phyloP scores from a whole-genome alignment of 2,888 invertebrate genomes.

The Disparrhopalites patrizii region DNA sequence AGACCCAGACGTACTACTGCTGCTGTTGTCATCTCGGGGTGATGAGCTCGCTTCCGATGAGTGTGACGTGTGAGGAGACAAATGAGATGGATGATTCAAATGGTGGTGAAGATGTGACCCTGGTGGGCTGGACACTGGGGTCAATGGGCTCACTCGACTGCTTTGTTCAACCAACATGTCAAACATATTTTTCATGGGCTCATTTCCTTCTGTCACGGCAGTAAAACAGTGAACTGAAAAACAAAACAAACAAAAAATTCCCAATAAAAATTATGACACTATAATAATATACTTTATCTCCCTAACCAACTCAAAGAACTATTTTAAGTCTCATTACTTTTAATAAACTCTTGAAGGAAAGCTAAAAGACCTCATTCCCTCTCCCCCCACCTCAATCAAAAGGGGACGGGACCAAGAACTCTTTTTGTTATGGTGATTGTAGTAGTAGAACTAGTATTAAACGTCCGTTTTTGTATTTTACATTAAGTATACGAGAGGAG shows the following conservation, averaged over 20 bases:
- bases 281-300: neutral
- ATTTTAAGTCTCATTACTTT: slow-evolving; percentile 20
- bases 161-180: slow-evolving; percentile 26
- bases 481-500: no score
- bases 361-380: no score
- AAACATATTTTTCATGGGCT: neutral
- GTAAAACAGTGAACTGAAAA: slow-evolving; percentile 1
- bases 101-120: slow-evolving; percentile 22
- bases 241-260: neutral
- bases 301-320: neutral
- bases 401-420: no score
- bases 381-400: no score
- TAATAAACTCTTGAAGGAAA: slow-evolving; percentile 10
- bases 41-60: slow-evolving; percentile 10
- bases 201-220: neutral
- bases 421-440: no score
- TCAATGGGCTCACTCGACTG: slow-evolving; percentile 16
- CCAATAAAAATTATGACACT: neutral
- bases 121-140: slow-evolving; percentile 16
- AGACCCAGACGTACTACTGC: slow-evolving; percentile 17
- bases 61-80: slow-evolving; percentile 5
- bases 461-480: no score
- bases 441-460: no score
- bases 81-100: slow-evolving; percentile 13
- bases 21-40: slow-evolving; percentile 8